Percentiles rank a stretch among this genome's conserved stretches.
phyloP scores from a whole-genome alignment of 2,113 vertebrate genomes.

The Crotophaga sulcirostris region DNA sequence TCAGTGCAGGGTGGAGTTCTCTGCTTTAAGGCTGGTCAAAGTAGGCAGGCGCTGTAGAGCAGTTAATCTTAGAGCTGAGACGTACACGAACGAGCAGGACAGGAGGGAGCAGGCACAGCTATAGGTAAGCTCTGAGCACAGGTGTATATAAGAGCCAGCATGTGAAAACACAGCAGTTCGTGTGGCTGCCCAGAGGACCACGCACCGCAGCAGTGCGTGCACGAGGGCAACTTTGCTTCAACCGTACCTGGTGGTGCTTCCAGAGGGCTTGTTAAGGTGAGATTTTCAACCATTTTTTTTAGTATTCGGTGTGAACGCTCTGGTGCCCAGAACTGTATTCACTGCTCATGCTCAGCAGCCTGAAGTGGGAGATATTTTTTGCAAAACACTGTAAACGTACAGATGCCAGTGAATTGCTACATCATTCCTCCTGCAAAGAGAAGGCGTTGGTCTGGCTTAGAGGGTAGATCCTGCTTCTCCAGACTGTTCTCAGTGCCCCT shows the following conservation, averaged over 20 bases:
- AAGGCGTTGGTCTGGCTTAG: background rate
- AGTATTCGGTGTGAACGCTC: background rate
- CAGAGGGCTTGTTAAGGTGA: conserved; percentile 6
- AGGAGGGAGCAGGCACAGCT: background rate
- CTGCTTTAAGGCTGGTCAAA: background rate
- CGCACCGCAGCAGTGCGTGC: background rate
- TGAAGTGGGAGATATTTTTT: background rate
- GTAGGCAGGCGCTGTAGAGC: background rate
- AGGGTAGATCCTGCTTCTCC: background rate
- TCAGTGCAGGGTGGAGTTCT: conserved; percentile 23
- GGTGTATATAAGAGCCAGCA: accelerated
- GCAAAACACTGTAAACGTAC: background rate
- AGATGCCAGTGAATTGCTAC: background rate
- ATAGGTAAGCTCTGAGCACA: background rate
- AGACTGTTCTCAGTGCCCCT: background rate
- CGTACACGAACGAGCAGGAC: background rate
- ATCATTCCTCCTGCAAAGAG: background rate
- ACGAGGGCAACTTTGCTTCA: background rate
- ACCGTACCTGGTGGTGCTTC: background rate
- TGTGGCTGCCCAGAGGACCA: background rate
- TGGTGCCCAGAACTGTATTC: background rate
- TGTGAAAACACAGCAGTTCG: accelerated
- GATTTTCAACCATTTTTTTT: conserved; percentile 14
- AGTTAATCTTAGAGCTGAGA: background rate
- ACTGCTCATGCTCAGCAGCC: background rate